These are phyloP conservation scores for Napeogenes sylphis DNA, from an alignment of 2,888 invertebrate genomes.

Conservation along the genomic window DNA sequence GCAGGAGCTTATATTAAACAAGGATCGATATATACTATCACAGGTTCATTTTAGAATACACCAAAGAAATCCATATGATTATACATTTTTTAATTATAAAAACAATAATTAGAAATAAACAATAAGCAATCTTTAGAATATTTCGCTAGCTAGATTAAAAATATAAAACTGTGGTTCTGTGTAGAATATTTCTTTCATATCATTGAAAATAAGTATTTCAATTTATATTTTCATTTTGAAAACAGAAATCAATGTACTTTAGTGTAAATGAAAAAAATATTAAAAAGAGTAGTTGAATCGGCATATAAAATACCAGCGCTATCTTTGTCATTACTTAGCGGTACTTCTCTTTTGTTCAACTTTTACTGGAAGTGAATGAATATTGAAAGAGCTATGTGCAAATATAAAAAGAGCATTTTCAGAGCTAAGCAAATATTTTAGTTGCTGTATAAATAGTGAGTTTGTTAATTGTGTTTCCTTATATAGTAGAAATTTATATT, in stretches of 20 bases:
- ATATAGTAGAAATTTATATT: background rate
- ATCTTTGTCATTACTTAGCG: conserved; percentile 30
- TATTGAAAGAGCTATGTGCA: conserved; percentile 20
- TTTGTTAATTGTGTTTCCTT: conserved; percentile 1
- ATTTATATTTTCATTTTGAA: too few relatives aligned
- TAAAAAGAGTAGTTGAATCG: conserved; percentile 28
- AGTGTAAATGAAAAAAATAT: conserved; percentile 23
- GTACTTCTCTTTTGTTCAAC: conserved; percentile 15
- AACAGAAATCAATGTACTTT: background rate
- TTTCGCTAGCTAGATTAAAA: too few relatives aligned
- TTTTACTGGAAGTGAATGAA: conserved; percentile 10
- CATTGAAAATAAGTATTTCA: too few relatives aligned
- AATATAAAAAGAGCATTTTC: background rate
- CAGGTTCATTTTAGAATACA: conserved; percentile 48
- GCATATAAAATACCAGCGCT: conserved; percentile 18
- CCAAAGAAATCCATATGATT: background rate
- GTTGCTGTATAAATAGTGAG: conserved; percentile 6
- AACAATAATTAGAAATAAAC: too few relatives aligned
- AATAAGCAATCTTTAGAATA: too few relatives aligned
- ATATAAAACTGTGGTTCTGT: too few relatives aligned
- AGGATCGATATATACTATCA: conserved; percentile 73
- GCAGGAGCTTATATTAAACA: conserved; percentile 74
- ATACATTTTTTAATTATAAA: too few relatives aligned
- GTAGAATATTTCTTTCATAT: too few relatives aligned
- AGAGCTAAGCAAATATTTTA: conserved; percentile 1